Conservation (phyloP, 2,113 vertebrate genomes). For the Cyphomyrus plagiostoma region DNA sequence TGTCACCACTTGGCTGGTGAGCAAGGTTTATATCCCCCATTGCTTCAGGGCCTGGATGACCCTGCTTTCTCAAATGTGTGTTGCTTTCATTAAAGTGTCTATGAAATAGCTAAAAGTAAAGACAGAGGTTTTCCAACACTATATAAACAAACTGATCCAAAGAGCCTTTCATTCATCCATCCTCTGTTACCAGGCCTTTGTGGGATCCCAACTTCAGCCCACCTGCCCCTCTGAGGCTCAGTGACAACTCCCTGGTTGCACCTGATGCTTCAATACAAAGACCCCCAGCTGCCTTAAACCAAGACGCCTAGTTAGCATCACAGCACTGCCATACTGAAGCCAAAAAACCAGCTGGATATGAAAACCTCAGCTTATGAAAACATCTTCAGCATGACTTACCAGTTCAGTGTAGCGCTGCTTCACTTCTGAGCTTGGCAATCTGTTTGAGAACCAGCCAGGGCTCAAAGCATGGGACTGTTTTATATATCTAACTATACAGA, state of each 20-base stretch:
- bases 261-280: not conserved
- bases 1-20: not conserved
- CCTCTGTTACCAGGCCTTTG: not conserved
- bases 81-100: not conserved
- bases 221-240: not conserved
- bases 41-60: not conserved
- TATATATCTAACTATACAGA: no score
- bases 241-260: not conserved
- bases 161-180: not conserved
- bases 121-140: not conserved
- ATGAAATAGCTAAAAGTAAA: not conserved
- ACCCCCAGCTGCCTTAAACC: not conserved
- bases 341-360: not conserved
- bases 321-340: not conserved
- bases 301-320: not conserved
- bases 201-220: not conserved
- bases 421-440: not conserved
- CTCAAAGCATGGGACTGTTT: no score
- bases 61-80: not conserved
- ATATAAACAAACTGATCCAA: not conserved
- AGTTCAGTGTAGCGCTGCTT: not conserved
- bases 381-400: not conserved
- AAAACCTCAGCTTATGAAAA: not conserved
- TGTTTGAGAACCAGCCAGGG: not conserved
- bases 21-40: not conserved